Base-by-base conservation (phyloP, 2,888 invertebrate species). In the Rhodophaea formosa region DNA sequence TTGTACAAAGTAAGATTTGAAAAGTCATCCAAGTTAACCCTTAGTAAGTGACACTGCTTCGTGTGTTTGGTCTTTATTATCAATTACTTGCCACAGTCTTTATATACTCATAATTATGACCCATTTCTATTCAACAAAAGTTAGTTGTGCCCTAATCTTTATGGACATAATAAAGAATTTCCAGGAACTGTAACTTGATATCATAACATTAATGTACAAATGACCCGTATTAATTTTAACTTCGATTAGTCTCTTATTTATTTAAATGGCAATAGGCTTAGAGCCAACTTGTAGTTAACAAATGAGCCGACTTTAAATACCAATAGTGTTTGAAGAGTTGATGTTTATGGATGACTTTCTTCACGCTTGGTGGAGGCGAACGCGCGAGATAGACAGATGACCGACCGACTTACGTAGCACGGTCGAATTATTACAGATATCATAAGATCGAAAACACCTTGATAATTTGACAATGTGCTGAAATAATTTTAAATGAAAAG, bases 291-390 rank as follows among this genome's bases (percentile, higher is more conserved):
- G 51, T 51, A 46, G 23, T 39, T 57, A 68, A 70, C 68, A 71
- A 72, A 73, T 70, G 64, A 71, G 68, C 67, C 67, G 63, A 67
- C 69, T 65, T 68, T 62, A 66, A 68, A 67, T 62, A 66, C 60
- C 56, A 57, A 57, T 14, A 63, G 61, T 70, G 68, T 70, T 70
- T 68, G 67, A 72, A 72, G 68, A 68, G 60, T 66, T 71, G 71
- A 74, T 71, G 69, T 70, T 64, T 71, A 74, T 73, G 66, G 68
- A 75, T 74, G 72, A 72, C 62, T 72, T 77, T 74, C 77, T 80
- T 79, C 72, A 79, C 70, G 75, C 74, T 75, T 70, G 67, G 67
- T 75, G 70, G 68, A 71, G 67, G 66, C 72, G 69, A 69, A 71
- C 77, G 74, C 70, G 70, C 66, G 72, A 64, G 63, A 64, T 57